A percentile compares a stretch with the other conserved stretches of the same genome.
Evolutionary conservation across 2,797 vertebrate genomes (phyloP).

Genomic region (Darevskia mixta): DNA sequence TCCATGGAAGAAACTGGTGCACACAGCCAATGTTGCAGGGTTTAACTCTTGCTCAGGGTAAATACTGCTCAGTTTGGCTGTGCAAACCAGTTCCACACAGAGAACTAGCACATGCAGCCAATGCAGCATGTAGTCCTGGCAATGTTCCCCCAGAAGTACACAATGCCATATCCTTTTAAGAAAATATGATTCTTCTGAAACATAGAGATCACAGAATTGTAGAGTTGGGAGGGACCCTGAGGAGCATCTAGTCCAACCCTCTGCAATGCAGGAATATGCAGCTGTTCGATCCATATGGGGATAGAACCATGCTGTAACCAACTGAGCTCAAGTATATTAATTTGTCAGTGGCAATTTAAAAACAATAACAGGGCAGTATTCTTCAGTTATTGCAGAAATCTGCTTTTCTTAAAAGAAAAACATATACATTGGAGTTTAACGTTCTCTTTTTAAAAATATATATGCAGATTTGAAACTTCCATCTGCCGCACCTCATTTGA

Average conservation of each 20-base stretch:
- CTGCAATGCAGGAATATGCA: too few relatives aligned
- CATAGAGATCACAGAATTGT: neutral
- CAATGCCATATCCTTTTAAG: neutral
- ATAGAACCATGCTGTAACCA: too few relatives aligned
- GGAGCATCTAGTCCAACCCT: too few relatives aligned
- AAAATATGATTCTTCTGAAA: neutral
- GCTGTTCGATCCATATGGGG: too few relatives aligned
- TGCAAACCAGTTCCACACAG: too few relatives aligned
- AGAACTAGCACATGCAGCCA: too few relatives aligned
- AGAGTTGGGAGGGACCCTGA: too few relatives aligned
- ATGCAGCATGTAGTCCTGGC: neutral
- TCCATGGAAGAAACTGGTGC: too few relatives aligned
- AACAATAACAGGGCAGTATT: neutral
- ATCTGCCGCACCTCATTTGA: neutral
- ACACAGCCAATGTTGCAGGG: too few relatives aligned
- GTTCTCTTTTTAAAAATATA: conserved; percentile 33
- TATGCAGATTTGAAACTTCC: conserved; percentile 28
- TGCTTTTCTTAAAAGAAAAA: conserved; percentile 5
- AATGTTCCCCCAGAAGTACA: neutral
- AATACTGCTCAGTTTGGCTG: too few relatives aligned
- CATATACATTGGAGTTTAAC: neutral
- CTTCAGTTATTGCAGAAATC: conserved; percentile 15
- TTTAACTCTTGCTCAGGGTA: too few relatives aligned
- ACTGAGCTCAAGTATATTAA: too few relatives aligned
- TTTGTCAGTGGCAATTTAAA: conserved; percentile 24